Evolutionary conservation across 2,797 vertebrate genomes (phyloP).

Genomic region (Intellagama lesueurii): DNA sequence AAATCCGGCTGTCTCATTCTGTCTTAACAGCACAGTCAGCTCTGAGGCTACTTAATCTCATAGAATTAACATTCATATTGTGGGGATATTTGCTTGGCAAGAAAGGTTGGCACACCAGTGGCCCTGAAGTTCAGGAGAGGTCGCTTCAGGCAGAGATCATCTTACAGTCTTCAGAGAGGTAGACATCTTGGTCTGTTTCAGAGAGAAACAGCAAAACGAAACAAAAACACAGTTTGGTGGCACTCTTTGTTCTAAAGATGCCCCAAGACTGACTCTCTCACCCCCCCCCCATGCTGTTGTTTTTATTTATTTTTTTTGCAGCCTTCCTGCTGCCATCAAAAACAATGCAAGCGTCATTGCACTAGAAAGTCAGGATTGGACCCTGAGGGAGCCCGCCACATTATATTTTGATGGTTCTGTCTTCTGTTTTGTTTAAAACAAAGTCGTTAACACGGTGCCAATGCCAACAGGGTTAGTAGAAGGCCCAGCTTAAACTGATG

Average conservation of each 20-base stretch:
- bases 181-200: no score
- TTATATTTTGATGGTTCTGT: neutral
- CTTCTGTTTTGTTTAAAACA: neutral
- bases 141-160: neutral
- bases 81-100: neutral
- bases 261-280: no score
- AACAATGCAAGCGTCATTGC: neutral
- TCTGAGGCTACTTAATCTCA: neutral
- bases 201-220: no score
- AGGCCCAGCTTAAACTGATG: neutral
- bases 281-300: no score
- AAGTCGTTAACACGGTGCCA: no score
- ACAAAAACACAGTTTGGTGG: no score
- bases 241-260: no score
- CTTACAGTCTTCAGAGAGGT: no score
- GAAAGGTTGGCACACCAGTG: neutral
- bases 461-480: neutral
- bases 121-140: neutral
- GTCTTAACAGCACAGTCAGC: neutral
- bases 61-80: neutral
- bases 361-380: neutral
- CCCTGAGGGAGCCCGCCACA: neutral
- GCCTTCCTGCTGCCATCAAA: neutral
- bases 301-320: neutral
- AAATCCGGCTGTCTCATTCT: neutral